Evolutionary conservation across 2,888 invertebrate species (phyloP).

Genomic region (Ophonus ardosiacus): DNA sequence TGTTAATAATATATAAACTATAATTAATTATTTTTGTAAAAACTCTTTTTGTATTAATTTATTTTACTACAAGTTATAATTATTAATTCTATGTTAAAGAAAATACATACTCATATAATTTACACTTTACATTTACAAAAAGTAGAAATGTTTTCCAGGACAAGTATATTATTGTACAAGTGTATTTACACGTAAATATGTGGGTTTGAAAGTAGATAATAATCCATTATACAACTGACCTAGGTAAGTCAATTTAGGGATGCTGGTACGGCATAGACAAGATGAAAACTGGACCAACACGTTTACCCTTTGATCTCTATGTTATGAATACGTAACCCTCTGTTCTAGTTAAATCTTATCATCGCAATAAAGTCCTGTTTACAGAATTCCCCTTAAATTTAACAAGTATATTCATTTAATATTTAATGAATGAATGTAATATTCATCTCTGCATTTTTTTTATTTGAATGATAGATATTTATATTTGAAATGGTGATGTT

Average conservation of each 20-base stretch:
- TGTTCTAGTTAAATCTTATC: not conserved
- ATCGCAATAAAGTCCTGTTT: not conserved
- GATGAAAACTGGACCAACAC: constrained; percentile 59
- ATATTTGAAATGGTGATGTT: too few species aligned
- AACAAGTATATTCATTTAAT: not conserved
- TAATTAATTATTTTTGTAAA: too few species aligned
- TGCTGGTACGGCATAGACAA: constrained; percentile 28
- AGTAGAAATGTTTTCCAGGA: too few species aligned
- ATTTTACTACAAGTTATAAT: too few species aligned
- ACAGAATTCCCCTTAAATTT: not conserved
- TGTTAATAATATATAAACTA: too few species aligned
- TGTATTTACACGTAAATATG: not conserved
- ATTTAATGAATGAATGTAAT: too few species aligned
- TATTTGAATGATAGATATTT: too few species aligned
- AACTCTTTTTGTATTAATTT: too few species aligned
- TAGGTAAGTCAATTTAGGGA: constrained; percentile 19
- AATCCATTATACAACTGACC: constrained; percentile 12
- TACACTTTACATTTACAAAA: too few species aligned
- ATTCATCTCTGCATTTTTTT: too few species aligned
- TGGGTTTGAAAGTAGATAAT: not conserved
- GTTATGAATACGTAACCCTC: not conserved
- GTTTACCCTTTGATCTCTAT: constrained; percentile 16
- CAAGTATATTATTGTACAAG: not conserved
- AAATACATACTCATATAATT: too few species aligned
- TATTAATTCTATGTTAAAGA: too few species aligned